A percentile compares a stretch with the other conserved stretches of the same genome.
Conservation (phyloP, 1,140 invertebrate genomes). For the Hesperophylax magnus region DNA sequence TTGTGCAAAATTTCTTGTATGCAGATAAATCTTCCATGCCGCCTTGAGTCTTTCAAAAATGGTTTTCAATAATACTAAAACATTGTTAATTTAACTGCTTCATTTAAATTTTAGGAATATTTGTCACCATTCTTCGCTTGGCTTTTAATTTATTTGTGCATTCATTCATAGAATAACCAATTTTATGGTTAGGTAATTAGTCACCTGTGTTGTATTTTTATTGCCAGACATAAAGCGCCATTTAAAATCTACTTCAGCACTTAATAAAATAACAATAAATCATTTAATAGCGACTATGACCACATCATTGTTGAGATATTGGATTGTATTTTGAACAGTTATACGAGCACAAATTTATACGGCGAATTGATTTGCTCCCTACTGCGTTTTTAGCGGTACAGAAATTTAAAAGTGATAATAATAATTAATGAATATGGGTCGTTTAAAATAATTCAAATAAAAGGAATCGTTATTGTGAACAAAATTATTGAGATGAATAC, state of each 20-base stretch:
- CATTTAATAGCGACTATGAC: not conserved
- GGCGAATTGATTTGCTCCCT: too few relatives aligned
- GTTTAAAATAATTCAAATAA: too few relatives aligned
- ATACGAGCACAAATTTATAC: too few relatives aligned
- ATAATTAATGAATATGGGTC: too few relatives aligned
- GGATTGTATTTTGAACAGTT: too few relatives aligned
- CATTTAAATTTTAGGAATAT: not conserved
- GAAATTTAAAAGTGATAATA: too few relatives aligned
- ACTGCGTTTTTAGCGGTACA: too few relatives aligned
- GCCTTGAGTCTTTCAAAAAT: not conserved
- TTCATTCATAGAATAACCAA: not conserved
- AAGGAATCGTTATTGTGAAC: too few relatives aligned
- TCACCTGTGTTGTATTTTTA: not conserved
- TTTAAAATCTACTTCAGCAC: not conserved
- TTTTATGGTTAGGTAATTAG: not conserved
- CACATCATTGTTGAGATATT: too few relatives aligned
- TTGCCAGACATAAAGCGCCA: not conserved
- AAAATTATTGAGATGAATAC: too few relatives aligned
- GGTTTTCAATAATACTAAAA: not conserved
- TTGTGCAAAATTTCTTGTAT: too few relatives aligned
- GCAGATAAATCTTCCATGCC: too few relatives aligned
- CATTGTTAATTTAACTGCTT: not conserved
- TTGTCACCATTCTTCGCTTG: not conserved
- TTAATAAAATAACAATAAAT: slow-evolving; percentile 3
- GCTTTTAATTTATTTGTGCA: not conserved